Percentiles rank a stretch among this genome's conserved stretches.
phyloP scores from a whole-genome alignment of 2,888 invertebrate species.

The Lacanobia wlatinum region DNA sequence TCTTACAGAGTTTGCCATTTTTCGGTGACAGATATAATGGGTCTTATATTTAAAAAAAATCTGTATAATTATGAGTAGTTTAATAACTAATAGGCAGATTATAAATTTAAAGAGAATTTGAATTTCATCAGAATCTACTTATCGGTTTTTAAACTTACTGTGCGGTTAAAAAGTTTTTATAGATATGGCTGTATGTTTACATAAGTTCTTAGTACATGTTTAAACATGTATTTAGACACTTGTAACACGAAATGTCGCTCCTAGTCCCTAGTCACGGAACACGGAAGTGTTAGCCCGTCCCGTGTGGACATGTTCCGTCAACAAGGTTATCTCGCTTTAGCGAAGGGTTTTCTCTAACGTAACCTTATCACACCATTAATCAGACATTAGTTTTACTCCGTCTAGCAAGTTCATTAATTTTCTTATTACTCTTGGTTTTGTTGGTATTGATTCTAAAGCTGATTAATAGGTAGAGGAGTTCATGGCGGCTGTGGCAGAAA shows the following conservation, averaged over 20 bases:
- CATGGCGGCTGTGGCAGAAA: not conserved
- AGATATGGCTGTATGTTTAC: too few relatives aligned
- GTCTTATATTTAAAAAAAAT: too few relatives aligned
- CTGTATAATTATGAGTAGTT: too few relatives aligned
- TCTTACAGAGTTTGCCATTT: too few relatives aligned
- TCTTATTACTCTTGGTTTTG: slow-evolving; percentile 44
- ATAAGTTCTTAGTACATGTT: too few relatives aligned
- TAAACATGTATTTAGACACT: not conserved
- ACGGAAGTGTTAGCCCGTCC: not conserved
- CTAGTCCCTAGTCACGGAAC: slow-evolving; percentile 11
- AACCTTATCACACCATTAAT: slow-evolving; percentile 36
- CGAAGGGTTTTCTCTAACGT: not conserved
- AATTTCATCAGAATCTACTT: too few relatives aligned
- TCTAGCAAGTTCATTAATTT: slow-evolving; percentile 41
- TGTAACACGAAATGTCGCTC: slow-evolving; percentile 8
- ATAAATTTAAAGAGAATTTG: too few relatives aligned
- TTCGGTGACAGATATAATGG: too few relatives aligned
- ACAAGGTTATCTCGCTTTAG: not conserved
- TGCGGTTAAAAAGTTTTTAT: too few relatives aligned
- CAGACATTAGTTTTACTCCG: slow-evolving; percentile 35
- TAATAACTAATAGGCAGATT: too few relatives aligned
- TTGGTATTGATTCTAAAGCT: slow-evolving; percentile 38
- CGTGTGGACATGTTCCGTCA: slow-evolving; percentile 15
- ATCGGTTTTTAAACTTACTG: too few relatives aligned
- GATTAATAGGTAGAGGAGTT: slow-evolving; percentile 21